Evolutionary conservation across 92 coral and sea anemone species (phyloP).

Genomic region (Hydrozoanthus gracilis): DNA sequence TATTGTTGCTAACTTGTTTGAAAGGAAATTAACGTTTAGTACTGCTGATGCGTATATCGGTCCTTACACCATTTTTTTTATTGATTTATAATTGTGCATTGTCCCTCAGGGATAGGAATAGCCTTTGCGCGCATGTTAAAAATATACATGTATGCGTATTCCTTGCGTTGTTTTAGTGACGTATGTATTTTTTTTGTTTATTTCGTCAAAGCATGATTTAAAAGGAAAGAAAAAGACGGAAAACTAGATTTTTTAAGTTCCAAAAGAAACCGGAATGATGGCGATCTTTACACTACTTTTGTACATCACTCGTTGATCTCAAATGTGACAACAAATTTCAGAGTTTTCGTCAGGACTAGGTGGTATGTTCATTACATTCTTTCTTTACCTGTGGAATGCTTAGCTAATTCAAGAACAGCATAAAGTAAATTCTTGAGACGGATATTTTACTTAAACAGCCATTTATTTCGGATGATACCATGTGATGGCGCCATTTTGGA

Average conservation of each 20-base stretch:
- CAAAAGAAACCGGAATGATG: too few relatives aligned
- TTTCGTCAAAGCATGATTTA: not conserved
- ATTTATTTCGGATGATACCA: not conserved
- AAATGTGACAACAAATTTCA: too few relatives aligned
- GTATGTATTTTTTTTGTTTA: not conserved
- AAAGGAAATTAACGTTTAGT: not conserved
- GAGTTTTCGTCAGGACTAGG: too few relatives aligned
- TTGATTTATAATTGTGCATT: constrained; percentile 1
- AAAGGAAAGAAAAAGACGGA: too few relatives aligned
- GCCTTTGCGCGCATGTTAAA: not conserved
- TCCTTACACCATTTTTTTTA: not conserved
- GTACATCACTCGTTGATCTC: too few relatives aligned
- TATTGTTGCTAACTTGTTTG: not conserved
- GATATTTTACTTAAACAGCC: not conserved
- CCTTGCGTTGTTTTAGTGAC: not conserved
- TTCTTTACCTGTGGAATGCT: too few relatives aligned
- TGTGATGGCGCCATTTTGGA: not conserved
- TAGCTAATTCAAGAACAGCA: too few relatives aligned
- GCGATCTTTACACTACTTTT: too few relatives aligned
- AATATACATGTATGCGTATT: not conserved
- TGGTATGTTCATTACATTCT: too few relatives aligned
- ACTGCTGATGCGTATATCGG: constrained; percentile 11
- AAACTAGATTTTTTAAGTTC: too few relatives aligned
- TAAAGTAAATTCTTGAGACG: not conserved
- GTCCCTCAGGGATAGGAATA: not conserved